Conservation (phyloP, 2,113 vertebrate genomes). For the Oreocharis arfaki region DNA sequence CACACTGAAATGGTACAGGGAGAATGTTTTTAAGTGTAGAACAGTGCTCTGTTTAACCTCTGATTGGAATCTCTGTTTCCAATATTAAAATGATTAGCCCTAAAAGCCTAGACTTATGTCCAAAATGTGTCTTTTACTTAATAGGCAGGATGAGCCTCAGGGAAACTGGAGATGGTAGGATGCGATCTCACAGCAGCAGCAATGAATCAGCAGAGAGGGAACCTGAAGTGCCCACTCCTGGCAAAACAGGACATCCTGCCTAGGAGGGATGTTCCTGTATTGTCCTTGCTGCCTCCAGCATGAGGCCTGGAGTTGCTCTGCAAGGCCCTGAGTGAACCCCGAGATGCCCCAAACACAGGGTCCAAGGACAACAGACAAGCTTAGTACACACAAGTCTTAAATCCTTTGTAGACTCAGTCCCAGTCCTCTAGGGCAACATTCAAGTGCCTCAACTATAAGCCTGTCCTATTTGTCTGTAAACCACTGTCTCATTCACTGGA, state of each 20-base stretch:
- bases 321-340: not conserved
- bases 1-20: not conserved
- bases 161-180: not conserved
- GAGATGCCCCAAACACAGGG: not conserved
- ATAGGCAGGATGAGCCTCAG: not conserved
- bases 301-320: not conserved
- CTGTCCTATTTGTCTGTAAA: not conserved
- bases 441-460: not conserved
- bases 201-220: not conserved
- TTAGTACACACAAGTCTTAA: not conserved
- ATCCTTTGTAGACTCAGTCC: not conserved
- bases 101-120: not conserved
- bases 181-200: not conserved
- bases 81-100: not conserved
- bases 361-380: rapidly evolving
- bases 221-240: not conserved
- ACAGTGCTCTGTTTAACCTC: not conserved
- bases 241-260: not conserved
- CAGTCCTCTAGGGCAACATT: not conserved
- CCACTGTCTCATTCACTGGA: not conserved
- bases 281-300: not conserved
- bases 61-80: not conserved
- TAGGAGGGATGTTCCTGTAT: not conserved
- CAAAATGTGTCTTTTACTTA: not conserved
- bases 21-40: not conserved